These are phyloP conservation scores for Columba janthina DNA, from an alignment of 2,113 vertebrate species.

Conservation along the genomic window DNA sequence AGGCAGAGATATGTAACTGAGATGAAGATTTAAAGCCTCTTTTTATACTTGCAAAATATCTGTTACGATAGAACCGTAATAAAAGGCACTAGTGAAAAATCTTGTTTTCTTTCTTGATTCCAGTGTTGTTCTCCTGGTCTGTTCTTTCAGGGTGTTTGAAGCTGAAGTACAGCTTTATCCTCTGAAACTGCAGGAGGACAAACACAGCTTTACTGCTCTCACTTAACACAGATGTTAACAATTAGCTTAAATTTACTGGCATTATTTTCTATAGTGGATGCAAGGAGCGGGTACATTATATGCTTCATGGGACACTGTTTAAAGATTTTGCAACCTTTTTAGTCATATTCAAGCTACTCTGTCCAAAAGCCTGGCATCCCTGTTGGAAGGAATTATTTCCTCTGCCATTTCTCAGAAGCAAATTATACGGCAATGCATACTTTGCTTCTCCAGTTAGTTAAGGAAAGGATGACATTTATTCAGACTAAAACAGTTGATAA, in stretches of 20 bases:
- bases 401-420: neutral
- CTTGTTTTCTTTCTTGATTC: neutral
- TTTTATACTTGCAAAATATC: neutral
- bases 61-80: neutral
- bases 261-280: conserved; percentile 6
- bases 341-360: neutral
- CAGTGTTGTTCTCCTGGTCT: neutral
- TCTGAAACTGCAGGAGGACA: neutral
- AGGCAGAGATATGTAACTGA: neutral
- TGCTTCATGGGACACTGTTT: neutral
- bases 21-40: neutral
- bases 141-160: neutral
- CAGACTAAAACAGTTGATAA: neutral
- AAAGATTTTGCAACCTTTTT: conserved; percentile 39
- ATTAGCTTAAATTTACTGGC: conserved; percentile 29
- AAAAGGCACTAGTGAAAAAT: neutral
- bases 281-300: neutral
- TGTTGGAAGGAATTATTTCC: neutral
- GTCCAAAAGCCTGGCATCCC: conserved; percentile 15
- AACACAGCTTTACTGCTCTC: neutral
- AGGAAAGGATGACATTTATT: neutral
- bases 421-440: neutral
- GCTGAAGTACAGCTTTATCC: neutral
- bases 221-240: conserved; percentile 17
- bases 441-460: neutral